Evolutionary conservation across 2,888 invertebrate genomes (phyloP), one percentile per base, ranked within the genome.

Genomic region (Drosophila flavopinicola): DNA sequence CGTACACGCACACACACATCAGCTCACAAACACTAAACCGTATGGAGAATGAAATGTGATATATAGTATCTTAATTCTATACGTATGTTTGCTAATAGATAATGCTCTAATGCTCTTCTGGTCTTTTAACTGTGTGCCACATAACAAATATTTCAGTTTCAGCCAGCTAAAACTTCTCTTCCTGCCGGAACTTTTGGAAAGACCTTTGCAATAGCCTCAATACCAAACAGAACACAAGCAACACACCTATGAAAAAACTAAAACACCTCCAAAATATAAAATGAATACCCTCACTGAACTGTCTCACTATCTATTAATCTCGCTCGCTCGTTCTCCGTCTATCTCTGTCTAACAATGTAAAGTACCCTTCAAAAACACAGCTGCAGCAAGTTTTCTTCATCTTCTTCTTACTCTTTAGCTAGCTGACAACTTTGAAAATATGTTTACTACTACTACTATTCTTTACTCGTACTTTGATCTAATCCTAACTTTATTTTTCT

Each of bases 41-140:
- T 58, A 73, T 79, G 65, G 65, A 58, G 82, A 77, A 78, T 78
- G 80, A 68, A 51, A 75, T 52, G 42, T 57, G 51, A 23, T 59
- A 64, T 47, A 47, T 48, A 56, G 38, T 54, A 39, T 56, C 30
- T 53, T 58, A 67, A 42, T 51, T 65, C 63, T 82, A 44, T 75
- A 57, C 57, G 61, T 70, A 82, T 79, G 84, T 78, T 78, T 78
- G 83, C 76, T 53, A 85, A 67, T 85, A 85, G 84, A 78, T 71
- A 39, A 20, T 38, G 52, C 33, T 72, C 37, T 66, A 66, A n/a
- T n/a, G n/a, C n/a, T 54, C 54, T 72, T 72, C 66, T 72, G 66
- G 63, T 59, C 66, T 72, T 66, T 59, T 51, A 57, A 66, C 66
- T 70, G 51, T 70, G 68, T 58, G 64, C 42, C 66, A 71, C 52